Percentiles rank a stretch among this genome's conserved stretches.
phyloP scores from a whole-genome alignment of 2,888 invertebrate genomes.

The Atherix ibis region DNA sequence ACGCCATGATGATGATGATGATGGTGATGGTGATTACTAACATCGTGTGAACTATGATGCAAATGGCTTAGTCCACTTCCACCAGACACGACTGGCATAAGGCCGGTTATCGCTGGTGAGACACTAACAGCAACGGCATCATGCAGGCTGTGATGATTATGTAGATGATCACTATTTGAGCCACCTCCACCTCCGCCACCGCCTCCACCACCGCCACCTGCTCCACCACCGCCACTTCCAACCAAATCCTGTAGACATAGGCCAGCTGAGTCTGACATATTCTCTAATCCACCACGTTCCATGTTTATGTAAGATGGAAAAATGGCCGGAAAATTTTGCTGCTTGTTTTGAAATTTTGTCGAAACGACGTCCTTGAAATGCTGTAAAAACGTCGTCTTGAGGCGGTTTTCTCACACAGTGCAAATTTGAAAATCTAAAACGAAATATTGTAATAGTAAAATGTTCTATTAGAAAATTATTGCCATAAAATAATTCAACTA shows the following conservation, averaged over 20 bases:
- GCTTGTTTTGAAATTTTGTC: conserved; percentile 31
- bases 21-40: conserved; percentile 28
- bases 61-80: conserved; percentile 26
- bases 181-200: conserved; percentile 24
- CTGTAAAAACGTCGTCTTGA: conserved; percentile 32
- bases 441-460: too few relatives aligned
- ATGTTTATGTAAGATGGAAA: conserved; percentile 30
- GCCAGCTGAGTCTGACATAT: conserved; percentile 41
- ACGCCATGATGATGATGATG: conserved; percentile 40
- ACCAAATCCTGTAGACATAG: conserved; percentile 55
- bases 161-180: conserved; percentile 25
- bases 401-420: too few relatives aligned
- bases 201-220: conserved; percentile 34
- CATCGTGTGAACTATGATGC: conserved; percentile 32
- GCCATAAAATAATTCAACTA: too few relatives aligned
- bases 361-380: conserved; percentile 32
- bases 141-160: conserved; percentile 36
- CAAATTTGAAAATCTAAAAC: too few relatives aligned
- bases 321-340: conserved; percentile 31
- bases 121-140: conserved; percentile 39
- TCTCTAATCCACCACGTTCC: conserved; percentile 35
- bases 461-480: too few relatives aligned
- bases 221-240: conserved; percentile 37
- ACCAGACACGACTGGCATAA: conserved; percentile 34
- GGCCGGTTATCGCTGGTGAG: conserved; percentile 40